phyloP scores from a whole-genome alignment of 2,888 invertebrate genomes.

The Muscina levida region DNA sequence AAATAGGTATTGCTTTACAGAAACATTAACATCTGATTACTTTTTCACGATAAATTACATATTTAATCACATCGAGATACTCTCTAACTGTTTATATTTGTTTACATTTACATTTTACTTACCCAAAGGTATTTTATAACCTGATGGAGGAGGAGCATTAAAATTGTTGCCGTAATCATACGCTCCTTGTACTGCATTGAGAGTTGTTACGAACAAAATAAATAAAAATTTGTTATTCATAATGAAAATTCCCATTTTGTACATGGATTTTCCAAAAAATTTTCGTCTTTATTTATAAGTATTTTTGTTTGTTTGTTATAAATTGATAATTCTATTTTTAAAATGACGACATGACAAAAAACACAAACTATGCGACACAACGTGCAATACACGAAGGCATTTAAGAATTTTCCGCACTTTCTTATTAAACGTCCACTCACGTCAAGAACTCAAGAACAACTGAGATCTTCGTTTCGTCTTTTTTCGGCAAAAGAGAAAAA shows the following conservation, averaged over 20 bases:
- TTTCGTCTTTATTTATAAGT: slow-evolving; percentile 11
- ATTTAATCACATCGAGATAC: no score
- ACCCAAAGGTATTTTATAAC: slow-evolving; percentile 58
- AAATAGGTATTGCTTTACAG: no score
- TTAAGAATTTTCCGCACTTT: slow-evolving; percentile 24
- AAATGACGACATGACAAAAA: slow-evolving; percentile 12
- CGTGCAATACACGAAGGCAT: slow-evolving; percentile 2
- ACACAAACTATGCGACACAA: slow-evolving; percentile 27
- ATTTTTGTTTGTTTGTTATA: slow-evolving; percentile 37
- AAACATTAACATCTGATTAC: no score
- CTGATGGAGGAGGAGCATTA: neutral
- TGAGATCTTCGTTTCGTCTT: slow-evolving; percentile 37
- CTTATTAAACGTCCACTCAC: neutral
- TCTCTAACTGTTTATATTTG: no score
- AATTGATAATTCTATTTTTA: slow-evolving; percentile 57
- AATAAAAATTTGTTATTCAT: slow-evolving; percentile 36
- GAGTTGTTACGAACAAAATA: neutral
- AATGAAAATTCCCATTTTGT: slow-evolving; percentile 12
- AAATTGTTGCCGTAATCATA: slow-evolving; percentile 18
- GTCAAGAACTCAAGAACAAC: slow-evolving; percentile 38
- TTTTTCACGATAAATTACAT: no score
- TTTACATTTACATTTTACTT: no score
- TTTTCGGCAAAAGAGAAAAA: no score
- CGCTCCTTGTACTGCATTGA: slow-evolving; percentile 15
- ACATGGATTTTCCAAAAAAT: slow-evolving; percentile 29